phyloP scores from a whole-genome alignment of 1,140 invertebrate genomes.

The Charaxes varanes region DNA sequence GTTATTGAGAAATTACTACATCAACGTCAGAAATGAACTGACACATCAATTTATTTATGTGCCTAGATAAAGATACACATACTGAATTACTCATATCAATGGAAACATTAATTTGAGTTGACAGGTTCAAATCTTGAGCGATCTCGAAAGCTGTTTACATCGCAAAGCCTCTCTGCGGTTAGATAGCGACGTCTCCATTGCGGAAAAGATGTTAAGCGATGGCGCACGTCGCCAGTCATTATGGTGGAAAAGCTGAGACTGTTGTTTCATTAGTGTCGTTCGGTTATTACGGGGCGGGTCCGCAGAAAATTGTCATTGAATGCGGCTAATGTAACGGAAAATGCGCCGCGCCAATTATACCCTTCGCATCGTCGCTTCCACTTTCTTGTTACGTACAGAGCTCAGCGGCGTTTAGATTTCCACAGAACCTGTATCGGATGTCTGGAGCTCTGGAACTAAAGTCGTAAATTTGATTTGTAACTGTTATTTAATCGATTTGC shows the following conservation, averaged over 20 bases:
- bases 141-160: slow-evolving; percentile 7
- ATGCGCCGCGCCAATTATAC: slow-evolving; percentile 50
- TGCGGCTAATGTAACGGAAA: slow-evolving; percentile 57
- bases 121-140: slow-evolving; percentile 2
- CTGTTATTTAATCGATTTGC: slow-evolving; percentile 2
- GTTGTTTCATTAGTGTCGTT: slow-evolving; percentile 49
- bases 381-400: slow-evolving; percentile 30
- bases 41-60: too few relatives aligned
- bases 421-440: slow-evolving; percentile 3
- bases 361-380: slow-evolving; percentile 38
- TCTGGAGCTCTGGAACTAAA: too few relatives aligned
- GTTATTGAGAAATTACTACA: too few relatives aligned
- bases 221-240: slow-evolving; percentile 42
- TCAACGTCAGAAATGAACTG: too few relatives aligned
- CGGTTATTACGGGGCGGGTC: slow-evolving; percentile 49
- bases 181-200: slow-evolving; percentile 31
- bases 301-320: slow-evolving; percentile 55
- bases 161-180: slow-evolving; percentile 20
- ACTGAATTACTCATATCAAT: too few relatives aligned
- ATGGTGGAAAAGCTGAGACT: slow-evolving; percentile 36
- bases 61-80: too few relatives aligned
- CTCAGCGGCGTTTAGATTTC: slow-evolving; percentile 2
- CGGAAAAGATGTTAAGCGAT: slow-evolving; percentile 35
- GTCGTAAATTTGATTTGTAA: too few relatives aligned
- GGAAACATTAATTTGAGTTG: slow-evolving; percentile 3